These are phyloP conservation scores for Antheraea assamensis DNA, from an alignment of 2,888 invertebrate species.

Conservation along the genomic window DNA sequence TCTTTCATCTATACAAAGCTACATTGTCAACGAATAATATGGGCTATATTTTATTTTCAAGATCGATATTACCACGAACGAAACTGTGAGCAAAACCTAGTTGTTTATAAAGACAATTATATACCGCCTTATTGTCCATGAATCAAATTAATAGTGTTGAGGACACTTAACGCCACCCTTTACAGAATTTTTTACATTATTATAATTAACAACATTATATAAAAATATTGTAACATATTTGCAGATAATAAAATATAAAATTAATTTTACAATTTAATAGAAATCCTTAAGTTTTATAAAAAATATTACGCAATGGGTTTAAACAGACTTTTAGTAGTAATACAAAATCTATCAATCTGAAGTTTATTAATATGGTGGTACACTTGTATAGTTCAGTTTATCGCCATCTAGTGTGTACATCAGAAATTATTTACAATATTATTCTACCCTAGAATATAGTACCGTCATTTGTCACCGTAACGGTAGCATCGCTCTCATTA, in stretches of 20 bases:
- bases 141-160: conserved; percentile 52
- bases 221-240: background rate
- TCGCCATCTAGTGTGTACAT: conserved; percentile 37
- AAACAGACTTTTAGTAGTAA: background rate
- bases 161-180: conserved; percentile 17
- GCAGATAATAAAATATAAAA: background rate
- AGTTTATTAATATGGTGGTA: background rate
- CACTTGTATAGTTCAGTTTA: conserved; percentile 14
- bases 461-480: conserved; percentile 24
- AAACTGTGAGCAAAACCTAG: conserved; percentile 54
- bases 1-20: too few relatives aligned
- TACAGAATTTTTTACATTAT: background rate
- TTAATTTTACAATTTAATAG: background rate
- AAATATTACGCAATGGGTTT: background rate
- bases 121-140: conserved; percentile 68
- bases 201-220: background rate
- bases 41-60: too few relatives aligned
- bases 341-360: background rate
- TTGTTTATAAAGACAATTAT: conserved; percentile 77
- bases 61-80: too few relatives aligned
- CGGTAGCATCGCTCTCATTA: conserved; percentile 22
- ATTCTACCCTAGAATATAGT: conserved; percentile 23
- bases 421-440: conserved; percentile 21
- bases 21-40: too few relatives aligned
- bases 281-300: background rate